Conservation (phyloP, 30 jellyfish, hydroid and myxozoan genomes). For the Chrysaora quinquecirrha region DNA sequence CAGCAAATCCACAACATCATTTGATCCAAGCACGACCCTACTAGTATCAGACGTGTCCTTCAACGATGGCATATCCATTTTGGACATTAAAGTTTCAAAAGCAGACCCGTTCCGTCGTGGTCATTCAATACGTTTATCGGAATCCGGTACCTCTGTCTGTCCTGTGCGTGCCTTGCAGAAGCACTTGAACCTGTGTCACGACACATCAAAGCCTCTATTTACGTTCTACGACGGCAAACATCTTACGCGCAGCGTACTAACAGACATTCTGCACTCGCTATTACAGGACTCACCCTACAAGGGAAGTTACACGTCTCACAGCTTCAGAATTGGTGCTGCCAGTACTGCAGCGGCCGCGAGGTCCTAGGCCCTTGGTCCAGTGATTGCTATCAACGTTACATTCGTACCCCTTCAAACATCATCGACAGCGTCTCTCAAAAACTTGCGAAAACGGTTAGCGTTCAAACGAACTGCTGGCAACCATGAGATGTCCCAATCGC, state of each 20-base stretch:
- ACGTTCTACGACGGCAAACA: neutral
- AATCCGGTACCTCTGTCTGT: slow-evolving; percentile 11
- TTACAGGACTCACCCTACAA: neutral
- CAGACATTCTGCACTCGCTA: neutral
- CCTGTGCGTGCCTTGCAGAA: slow-evolving; percentile 13
- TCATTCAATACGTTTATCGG: neutral
- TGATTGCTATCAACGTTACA: slow-evolving; percentile 16
- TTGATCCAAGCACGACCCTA: neutral
- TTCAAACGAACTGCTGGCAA: neutral
- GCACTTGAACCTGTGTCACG: neutral
- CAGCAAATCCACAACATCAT: neutral
- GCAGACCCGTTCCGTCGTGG: slow-evolving; percentile 21
- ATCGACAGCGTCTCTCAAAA: neutral
- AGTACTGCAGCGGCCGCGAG: slow-evolving; percentile 15
- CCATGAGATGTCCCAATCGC: neutral
- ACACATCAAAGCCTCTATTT: neutral
- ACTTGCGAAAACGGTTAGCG: neutral
- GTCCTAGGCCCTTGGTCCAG: slow-evolving; percentile 26
- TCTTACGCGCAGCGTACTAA: neutral
- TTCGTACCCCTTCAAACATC: neutral
- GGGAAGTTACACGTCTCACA: slow-evolving; percentile 8
- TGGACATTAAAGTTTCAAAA: neutral
- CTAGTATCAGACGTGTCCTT: neutral
- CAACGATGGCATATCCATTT: neutral
- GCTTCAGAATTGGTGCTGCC: slow-evolving; percentile 11